Base-by-base conservation (phyloP, 2,113 vertebrate genomes). In the Crypturellus undulatus region DNA sequence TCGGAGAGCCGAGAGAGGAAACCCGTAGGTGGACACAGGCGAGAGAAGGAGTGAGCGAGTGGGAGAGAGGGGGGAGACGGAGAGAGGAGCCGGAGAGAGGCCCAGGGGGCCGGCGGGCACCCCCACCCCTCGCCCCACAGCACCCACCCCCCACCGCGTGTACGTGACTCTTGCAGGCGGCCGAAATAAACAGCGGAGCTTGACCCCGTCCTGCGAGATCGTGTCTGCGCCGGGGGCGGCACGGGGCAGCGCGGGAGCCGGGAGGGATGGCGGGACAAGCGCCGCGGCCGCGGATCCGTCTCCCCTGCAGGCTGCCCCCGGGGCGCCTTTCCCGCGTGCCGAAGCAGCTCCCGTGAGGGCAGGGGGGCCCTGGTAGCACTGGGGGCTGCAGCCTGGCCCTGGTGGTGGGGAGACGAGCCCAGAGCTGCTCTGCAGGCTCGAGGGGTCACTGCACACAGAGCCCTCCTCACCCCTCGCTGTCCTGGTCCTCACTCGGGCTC, bases 141-240 rank as follows among this genome's bases (percentile, higher is more conserved):
- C 92, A 91, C 79, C 93, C 94, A 94, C 95, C 92, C 91, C 96
- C 94, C 93, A 83, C 51, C 3, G 52, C 26, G 2, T 94, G 89
- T 89, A 94, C 30, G 60, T 96, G 93, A 93, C 91, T 94, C 95
- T 96, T 93, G 90, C 84, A 95, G 96, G 97, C 78, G 84, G 97
- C 97, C 96, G 96, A 95, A 98, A 98, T 98, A 98, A 98, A 98
- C 89, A 95, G 91, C 52, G 81, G 95, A 97, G 96, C 97, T 98
- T 97, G 86, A 92, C 56, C 24, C 38, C 34, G 38, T 68, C 15
- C 16, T 91, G 75, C 30, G 24, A 4, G 54, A 0, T 8, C 14
- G 8, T 78, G 36, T 80, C 45, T 88, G 63, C 32, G 68, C 21
- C 26, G 24, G 51, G 45, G 58, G 16, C 28, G 38, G 45, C 26